These are phyloP conservation scores for Eumerus sabulonum DNA, from an alignment of 2,888 invertebrate genomes.

Conservation along the genomic window DNA sequence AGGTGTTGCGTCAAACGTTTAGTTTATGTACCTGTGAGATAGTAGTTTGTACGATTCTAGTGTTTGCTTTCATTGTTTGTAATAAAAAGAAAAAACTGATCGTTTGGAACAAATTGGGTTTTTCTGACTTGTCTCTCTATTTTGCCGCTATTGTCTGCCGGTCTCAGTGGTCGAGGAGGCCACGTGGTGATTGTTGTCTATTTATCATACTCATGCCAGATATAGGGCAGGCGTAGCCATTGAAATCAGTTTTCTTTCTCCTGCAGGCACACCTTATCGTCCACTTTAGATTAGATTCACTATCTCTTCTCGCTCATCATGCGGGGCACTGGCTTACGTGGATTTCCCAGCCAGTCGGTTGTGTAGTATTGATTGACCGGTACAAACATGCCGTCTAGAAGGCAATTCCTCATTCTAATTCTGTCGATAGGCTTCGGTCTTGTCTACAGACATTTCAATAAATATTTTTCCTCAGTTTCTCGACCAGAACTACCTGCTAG, in stretches of 20 bases:
- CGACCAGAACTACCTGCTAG: constrained; percentile 71
- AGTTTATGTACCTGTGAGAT: constrained; percentile 5
- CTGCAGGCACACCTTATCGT: constrained; percentile 23
- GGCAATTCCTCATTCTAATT: constrained; percentile 39
- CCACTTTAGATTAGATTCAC: constrained; percentile 24
- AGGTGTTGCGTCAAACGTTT: constrained; percentile 14
- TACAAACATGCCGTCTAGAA: constrained; percentile 19
- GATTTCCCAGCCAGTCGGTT: background rate
- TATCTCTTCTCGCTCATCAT: constrained; percentile 27
- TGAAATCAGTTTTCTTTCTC: too few relatives aligned
- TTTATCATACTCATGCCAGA: too few relatives aligned
- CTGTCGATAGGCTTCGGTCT: constrained; percentile 72
- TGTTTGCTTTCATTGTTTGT: constrained; percentile 5
- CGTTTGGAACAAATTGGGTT: too few relatives aligned
- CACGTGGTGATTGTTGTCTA: too few relatives aligned
- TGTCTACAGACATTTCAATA: constrained; percentile 71
- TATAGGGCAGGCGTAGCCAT: too few relatives aligned
- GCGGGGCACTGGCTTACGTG: constrained; percentile 16
- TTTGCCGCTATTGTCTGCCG: background rate
- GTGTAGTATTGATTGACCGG: background rate
- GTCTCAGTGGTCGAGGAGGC: too few relatives aligned
- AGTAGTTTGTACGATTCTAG: background rate
- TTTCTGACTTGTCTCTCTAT: too few relatives aligned
- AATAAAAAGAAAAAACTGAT: constrained; percentile 12
- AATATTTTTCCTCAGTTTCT: constrained; percentile 70